Percentiles rank a stretch among this genome's conserved stretches.
Conservation (phyloP, 2,888 invertebrate species). For the Caenorhabditis angaria region DNA sequence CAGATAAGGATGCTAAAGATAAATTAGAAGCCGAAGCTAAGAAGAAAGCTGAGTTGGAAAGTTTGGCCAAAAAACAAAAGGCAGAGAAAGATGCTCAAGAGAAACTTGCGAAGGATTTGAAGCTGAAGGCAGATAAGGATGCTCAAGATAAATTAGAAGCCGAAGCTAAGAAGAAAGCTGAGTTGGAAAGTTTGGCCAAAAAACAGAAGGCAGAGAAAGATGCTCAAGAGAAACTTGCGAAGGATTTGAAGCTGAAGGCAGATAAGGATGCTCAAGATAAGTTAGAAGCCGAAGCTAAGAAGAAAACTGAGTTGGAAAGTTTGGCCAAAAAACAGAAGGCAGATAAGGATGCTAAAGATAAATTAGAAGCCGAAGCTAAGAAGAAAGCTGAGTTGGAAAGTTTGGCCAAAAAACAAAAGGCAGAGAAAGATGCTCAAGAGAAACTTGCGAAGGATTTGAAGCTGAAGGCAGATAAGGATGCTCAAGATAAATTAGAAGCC, state of each 20-base stretch:
- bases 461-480: background rate
- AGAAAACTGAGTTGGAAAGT: background rate
- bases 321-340: background rate
- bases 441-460: no score
- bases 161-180: background rate
- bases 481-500: conserved; percentile 6
- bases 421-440: conserved; percentile 11
- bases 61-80: no score
- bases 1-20: background rate
- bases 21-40: background rate
- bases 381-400: conserved; percentile 15
- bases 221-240: background rate
- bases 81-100: background rate
- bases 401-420: conserved; percentile 12
- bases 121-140: background rate
- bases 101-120: background rate
- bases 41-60: background rate
- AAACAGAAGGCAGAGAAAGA: background rate
- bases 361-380: conserved; percentile 11
- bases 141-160: background rate
- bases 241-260: background rate
- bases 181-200: background rate
- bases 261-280: background rate
- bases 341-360: background rate
- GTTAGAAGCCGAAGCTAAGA: background rate